phyloP scores from a whole-genome alignment of 1,140 invertebrate genomes.

The Drosophila kurseongensis region DNA sequence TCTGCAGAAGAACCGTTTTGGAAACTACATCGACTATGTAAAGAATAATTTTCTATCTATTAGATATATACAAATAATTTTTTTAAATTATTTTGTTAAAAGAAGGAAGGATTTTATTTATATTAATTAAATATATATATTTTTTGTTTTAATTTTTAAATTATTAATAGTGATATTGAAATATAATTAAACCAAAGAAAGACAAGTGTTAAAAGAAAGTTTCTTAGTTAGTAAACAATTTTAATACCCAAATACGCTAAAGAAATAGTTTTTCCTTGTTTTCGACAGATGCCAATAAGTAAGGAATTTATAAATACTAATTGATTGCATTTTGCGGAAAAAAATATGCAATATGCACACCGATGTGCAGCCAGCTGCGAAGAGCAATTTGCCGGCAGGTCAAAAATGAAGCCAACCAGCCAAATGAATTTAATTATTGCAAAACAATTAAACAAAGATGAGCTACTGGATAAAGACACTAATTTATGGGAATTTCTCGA shows the following conservation, averaged over 20 bases:
- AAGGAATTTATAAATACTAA: slow-evolving; percentile 40
- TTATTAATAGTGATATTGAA: too few species aligned
- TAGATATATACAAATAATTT: too few species aligned
- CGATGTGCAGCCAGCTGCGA: neutral
- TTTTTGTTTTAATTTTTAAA: too few species aligned
- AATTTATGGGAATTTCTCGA: slow-evolving; percentile 51
- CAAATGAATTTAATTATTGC: slow-evolving; percentile 23
- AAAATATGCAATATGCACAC: slow-evolving; percentile 22
- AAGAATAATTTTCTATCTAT: too few species aligned
- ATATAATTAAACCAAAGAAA: too few species aligned
- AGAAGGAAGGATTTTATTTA: too few species aligned
- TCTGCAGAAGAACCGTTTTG: neutral
- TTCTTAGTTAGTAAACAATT: too few species aligned
- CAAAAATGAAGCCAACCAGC: slow-evolving; percentile 16
- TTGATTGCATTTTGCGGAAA: slow-evolving; percentile 44
- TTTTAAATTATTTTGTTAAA: too few species aligned
- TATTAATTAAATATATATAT: too few species aligned
- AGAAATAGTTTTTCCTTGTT: neutral
- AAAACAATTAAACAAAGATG: slow-evolving; percentile 48
- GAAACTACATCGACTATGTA: too few species aligned
- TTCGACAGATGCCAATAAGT: slow-evolving; percentile 39
- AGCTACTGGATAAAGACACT: slow-evolving; percentile 18
- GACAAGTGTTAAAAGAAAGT: too few species aligned
- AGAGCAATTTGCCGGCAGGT: slow-evolving; percentile 21
- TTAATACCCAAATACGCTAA: neutral